Conservation (phyloP, 2,113 vertebrate genomes). For the Corythornis vintsioides region DNA sequence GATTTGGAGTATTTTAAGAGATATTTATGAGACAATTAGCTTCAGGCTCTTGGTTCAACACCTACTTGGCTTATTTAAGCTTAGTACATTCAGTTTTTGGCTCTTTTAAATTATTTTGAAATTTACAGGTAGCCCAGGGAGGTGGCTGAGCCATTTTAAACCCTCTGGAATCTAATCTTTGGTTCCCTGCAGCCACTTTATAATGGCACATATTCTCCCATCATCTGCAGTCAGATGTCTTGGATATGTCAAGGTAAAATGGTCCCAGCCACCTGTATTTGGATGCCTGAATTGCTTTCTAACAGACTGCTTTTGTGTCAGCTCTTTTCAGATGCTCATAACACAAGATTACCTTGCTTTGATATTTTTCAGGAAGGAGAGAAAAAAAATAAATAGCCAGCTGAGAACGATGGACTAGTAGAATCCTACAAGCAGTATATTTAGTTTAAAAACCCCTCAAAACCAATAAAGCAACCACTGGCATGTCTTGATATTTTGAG, state of each 20-base stretch:
- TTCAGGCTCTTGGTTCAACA: neutral
- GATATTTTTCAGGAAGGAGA: neutral
- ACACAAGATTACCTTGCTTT: neutral
- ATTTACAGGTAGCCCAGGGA: neutral
- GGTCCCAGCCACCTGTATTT: neutral
- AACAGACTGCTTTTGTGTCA: neutral
- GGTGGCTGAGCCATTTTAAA: neutral
- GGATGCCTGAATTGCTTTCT: neutral
- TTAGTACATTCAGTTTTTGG: neutral
- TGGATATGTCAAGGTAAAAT: neutral
- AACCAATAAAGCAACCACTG: neutral
- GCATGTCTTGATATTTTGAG: neutral
- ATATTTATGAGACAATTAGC: neutral
- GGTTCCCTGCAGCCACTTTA: neutral
- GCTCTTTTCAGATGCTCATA: neutral
- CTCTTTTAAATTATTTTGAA: neutral
- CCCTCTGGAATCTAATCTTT: neutral
- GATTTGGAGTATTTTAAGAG: neutral
- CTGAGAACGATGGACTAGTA: neutral
- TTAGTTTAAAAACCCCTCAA: neutral
- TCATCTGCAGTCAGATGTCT: neutral
- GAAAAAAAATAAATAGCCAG: neutral
- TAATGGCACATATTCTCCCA: neutral
- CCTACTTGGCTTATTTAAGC: neutral
- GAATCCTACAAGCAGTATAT: neutral